Evolutionary conservation across 2,797 vertebrate species (phyloP).

Genomic region (Mareca strepera): DNA sequence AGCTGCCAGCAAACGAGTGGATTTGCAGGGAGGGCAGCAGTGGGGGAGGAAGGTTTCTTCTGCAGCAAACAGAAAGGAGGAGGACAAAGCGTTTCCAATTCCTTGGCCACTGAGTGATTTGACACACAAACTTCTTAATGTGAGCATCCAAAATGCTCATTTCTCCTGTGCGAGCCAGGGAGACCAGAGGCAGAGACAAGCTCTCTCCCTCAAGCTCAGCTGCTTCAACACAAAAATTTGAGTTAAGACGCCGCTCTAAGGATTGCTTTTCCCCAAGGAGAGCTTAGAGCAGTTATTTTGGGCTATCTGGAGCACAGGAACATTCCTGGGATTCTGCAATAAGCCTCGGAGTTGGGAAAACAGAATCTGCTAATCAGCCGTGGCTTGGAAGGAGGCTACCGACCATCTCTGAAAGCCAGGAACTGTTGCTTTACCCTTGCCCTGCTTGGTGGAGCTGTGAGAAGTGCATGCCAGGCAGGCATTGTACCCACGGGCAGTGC

Average conservation of each 20-base stretch:
- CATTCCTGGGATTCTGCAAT: slow-evolving; percentile 79
- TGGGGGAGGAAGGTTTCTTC: neutral
- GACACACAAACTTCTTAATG: slow-evolving; percentile 23
- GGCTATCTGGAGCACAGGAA: slow-evolving; percentile 72
- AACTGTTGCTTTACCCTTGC: neutral
- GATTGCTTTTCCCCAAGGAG: slow-evolving; percentile 66
- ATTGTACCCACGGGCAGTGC: neutral
- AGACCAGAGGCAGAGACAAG: slow-evolving; percentile 29
- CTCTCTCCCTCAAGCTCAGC: slow-evolving; percentile 30
- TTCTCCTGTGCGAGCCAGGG: slow-evolving; percentile 19
- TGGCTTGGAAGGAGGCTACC: neutral
- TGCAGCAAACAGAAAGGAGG: neutral
- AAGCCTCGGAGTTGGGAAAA: slow-evolving; percentile 72
- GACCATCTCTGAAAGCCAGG: neutral
- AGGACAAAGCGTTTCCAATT: slow-evolving; percentile 26
- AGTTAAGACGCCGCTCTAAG: slow-evolving; percentile 39
- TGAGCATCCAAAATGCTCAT: slow-evolving; percentile 15
- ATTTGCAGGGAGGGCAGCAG: neutral
- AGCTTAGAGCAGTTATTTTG: slow-evolving; percentile 78
- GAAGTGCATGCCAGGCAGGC: neutral
- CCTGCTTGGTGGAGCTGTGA: neutral
- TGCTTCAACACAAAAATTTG: slow-evolving; percentile 45
- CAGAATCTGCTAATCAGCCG: slow-evolving; percentile 36
- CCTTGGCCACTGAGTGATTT: neutral
- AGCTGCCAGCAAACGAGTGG: neutral